These are phyloP conservation scores for Phocides pigmalion DNA, from an alignment of 1,140 invertebrate species.

Conservation along the genomic window DNA sequence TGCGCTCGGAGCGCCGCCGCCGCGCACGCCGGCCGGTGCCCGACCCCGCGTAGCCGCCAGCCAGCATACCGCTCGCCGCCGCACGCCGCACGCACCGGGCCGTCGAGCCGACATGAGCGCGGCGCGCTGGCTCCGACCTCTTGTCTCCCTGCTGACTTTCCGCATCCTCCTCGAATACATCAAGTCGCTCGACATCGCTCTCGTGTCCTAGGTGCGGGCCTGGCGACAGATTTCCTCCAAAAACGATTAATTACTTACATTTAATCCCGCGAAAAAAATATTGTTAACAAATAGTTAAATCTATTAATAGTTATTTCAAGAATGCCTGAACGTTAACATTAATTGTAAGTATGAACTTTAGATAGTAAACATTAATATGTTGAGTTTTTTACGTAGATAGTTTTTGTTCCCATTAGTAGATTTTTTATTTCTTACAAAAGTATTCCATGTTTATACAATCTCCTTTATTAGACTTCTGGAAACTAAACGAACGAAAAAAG, in stretches of 20 bases:
- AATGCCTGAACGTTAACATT: slow-evolving; percentile 49
- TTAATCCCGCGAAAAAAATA: slow-evolving; percentile 24
- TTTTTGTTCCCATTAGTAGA: background rate
- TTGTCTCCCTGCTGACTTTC: slow-evolving; percentile 65
- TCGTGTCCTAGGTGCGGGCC: slow-evolving; percentile 37
- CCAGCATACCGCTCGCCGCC: slow-evolving; percentile 38
- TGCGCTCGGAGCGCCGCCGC: slow-evolving; percentile 59
- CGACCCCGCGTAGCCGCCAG: slow-evolving; percentile 43
- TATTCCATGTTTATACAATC: no score
- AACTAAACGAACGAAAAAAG: background rate
- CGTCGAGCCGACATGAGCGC: slow-evolving; percentile 58
- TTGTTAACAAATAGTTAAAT: slow-evolving; percentile 34
- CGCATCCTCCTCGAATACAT: slow-evolving; percentile 70
- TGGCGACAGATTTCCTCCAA: slow-evolving; percentile 31
- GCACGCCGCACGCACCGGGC: slow-evolving; percentile 35
- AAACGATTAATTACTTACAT: slow-evolving; percentile 39
- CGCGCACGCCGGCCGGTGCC: slow-evolving; percentile 50
- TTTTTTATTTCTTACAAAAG: background rate
- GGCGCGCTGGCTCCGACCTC: slow-evolving; percentile 65
- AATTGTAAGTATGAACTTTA: slow-evolving; percentile 58
- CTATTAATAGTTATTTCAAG: slow-evolving; percentile 43
- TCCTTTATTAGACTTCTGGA: no score
- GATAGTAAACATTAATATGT: background rate
- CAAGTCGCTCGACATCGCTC: slow-evolving; percentile 62
- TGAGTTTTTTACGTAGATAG: no score